Percentiles rank a stretch among this genome's conserved stretches.
Evolutionary conservation across 35 echinoderm and acorn worm species (phyloP).

Genomic region (Apostichopus parvimensis): DNA sequence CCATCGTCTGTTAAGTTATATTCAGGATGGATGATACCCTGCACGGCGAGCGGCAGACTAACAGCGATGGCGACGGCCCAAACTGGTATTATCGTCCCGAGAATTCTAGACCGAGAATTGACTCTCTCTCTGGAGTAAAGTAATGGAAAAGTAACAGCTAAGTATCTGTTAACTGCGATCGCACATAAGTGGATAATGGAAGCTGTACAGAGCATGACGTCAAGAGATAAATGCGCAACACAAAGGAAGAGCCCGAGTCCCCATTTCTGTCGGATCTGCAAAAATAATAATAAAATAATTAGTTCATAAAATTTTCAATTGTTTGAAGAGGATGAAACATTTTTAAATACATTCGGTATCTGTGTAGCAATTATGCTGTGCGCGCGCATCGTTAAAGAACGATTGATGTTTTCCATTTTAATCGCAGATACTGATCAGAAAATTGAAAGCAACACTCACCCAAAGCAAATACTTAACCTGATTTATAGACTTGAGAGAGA

Average conservation of each 20-base stretch:
- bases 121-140: slow-evolving; percentile 88
- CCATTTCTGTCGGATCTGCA: slow-evolving; percentile 87
- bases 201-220: slow-evolving; percentile 94
- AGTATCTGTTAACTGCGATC: slow-evolving; percentile 96
- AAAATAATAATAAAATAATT: slow-evolving; percentile 5
- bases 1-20: slow-evolving; percentile 79
- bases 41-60: slow-evolving; percentile 72
- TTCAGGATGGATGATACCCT: slow-evolving; percentile 81
- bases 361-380: too few relatives aligned
- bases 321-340: too few relatives aligned
- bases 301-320: not conserved
- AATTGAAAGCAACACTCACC: too few relatives aligned
- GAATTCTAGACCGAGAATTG: slow-evolving; percentile 85
- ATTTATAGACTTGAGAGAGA: too few relatives aligned
- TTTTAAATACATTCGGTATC: too few relatives aligned
- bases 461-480: too few relatives aligned
- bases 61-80: slow-evolving; percentile 88
- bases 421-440: too few relatives aligned
- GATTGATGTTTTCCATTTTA: too few relatives aligned
- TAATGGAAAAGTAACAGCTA: slow-evolving; percentile 97
- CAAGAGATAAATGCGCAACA: slow-evolving; percentile 84
- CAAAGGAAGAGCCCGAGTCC: slow-evolving; percentile 86
- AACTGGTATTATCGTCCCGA: slow-evolving; percentile 95
- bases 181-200: slow-evolving; percentile 97
- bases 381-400: too few relatives aligned